These are phyloP conservation scores for Rhynchophorus ferrugineus DNA, from an alignment of 1,140 invertebrate genomes.

Conservation along the genomic window DNA sequence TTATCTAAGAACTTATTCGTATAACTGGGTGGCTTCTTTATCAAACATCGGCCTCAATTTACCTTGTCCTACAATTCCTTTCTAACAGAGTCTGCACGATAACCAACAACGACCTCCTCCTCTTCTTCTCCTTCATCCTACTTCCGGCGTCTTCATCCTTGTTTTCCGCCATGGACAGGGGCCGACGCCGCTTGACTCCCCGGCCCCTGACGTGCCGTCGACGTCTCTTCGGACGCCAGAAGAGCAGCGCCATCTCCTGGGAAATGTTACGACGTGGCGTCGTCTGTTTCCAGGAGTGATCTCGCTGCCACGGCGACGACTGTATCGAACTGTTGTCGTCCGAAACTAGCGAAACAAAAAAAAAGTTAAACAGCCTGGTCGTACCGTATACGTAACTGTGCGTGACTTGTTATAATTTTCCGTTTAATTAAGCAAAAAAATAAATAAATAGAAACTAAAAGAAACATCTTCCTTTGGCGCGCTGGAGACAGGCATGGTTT, in stretches of 20 bases:
- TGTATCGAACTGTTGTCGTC: slow-evolving; percentile 83
- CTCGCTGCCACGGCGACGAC: slow-evolving; percentile 79
- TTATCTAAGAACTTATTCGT: too few relatives aligned
- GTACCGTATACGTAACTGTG: too few relatives aligned
- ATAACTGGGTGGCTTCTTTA: too few relatives aligned
- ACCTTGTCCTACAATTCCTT: slow-evolving; percentile 28
- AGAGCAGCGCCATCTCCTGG: slow-evolving; percentile 65
- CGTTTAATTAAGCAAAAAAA: too few relatives aligned
- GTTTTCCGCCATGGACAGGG: slow-evolving; percentile 29
- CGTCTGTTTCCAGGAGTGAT: slow-evolving; percentile 79
- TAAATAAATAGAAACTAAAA: too few relatives aligned
- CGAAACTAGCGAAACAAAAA: slow-evolving; percentile 64
- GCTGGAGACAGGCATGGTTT: slow-evolving; percentile 17
- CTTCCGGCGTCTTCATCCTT: slow-evolving; percentile 6
- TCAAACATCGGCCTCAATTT: slow-evolving; percentile 3
- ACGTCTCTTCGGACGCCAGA: slow-evolving; percentile 50
- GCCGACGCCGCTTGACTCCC: slow-evolving; percentile 40
- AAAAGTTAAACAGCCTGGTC: too few relatives aligned
- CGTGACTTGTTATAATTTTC: too few relatives aligned
- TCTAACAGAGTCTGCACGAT: slow-evolving; percentile 46
- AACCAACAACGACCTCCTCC: slow-evolving; percentile 32
- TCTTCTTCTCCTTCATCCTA: slow-evolving; percentile 19
- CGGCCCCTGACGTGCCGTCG: slow-evolving; percentile 32
- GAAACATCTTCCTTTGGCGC: slow-evolving; percentile 6
- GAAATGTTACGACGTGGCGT: slow-evolving; percentile 63